These are phyloP conservation scores for Tympanuchus pallidicinctus DNA, from an alignment of 2,113 vertebrate genomes.

Conservation along the genomic window DNA sequence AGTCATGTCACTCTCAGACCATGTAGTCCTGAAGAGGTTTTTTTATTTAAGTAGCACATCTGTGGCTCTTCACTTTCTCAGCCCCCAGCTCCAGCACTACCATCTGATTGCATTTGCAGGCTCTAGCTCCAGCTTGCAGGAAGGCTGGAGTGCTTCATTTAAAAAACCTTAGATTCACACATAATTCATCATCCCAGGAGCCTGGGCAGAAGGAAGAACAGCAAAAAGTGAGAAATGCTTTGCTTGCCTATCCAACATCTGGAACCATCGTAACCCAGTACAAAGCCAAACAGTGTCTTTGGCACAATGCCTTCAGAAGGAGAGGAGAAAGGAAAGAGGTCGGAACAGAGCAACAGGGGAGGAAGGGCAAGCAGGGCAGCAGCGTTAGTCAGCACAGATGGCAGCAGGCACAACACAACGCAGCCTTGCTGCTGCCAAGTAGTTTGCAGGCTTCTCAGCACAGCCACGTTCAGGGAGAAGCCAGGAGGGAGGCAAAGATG, in stretches of 20 bases:
- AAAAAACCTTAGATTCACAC: not conserved
- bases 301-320: not conserved
- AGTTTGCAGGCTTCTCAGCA: not conserved
- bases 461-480: not conserved
- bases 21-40: not conserved
- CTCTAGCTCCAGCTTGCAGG: not conserved
- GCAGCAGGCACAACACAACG: not conserved
- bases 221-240: not conserved
- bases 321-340: not conserved
- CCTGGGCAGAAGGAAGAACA: not conserved
- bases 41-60: not conserved
- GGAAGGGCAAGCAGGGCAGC: not conserved
- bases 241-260: not conserved
- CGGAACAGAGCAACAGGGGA: not conserved
- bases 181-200: not conserved
- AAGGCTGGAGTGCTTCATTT: not conserved
- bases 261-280: not conserved
- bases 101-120: not conserved
- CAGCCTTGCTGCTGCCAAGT: not conserved
- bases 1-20: not conserved
- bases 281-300: not conserved
- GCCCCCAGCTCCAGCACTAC: not conserved
- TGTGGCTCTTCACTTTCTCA: not conserved
- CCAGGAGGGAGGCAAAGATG: not conserved
- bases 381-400: conserved; percentile 39